Conservation (phyloP, 2,797 vertebrate genomes). For the Antrozous pallidus region DNA sequence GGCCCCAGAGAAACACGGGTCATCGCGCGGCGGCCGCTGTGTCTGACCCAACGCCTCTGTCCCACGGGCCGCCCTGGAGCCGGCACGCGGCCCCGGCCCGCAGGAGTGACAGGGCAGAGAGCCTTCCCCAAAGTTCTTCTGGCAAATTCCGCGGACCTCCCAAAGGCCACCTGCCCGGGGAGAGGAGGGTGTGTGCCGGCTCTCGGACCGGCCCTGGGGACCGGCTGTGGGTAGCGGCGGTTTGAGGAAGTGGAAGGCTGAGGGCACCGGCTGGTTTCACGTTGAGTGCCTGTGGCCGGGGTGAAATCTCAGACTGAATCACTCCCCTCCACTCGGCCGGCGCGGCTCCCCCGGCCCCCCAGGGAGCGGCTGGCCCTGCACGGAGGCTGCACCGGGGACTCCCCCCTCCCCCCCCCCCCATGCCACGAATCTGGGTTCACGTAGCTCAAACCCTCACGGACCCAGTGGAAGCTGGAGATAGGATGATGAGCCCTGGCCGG, state of each 20-base stretch:
- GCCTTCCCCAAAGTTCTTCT: neutral
- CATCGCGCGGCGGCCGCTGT: neutral
- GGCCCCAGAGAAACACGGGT: slow-evolving; percentile 28
- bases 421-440: neutral
- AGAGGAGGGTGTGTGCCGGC: neutral
- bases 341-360: neutral
- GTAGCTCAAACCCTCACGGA: neutral
- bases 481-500: too few relatives aligned
- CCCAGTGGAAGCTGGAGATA: neutral
- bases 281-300: slow-evolving; percentile 65
- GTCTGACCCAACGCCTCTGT: neutral
- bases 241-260: slow-evolving; percentile 68
- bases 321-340: slow-evolving; percentile 18
- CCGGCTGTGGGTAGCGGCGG: neutral
- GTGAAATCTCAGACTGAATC: slow-evolving; percentile 68
- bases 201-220: too few relatives aligned
- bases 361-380: neutral
- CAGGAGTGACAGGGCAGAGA: neutral
- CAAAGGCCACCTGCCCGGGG: neutral
- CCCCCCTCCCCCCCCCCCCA: too few relatives aligned
- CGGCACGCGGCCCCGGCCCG: neutral
- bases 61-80: neutral
- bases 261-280: slow-evolving; percentile 34
- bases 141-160: neutral
- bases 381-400: neutral